Evolutionary conservation across 2,888 invertebrate genomes (phyloP).

Genomic region (Branchellion lobata): DNA sequence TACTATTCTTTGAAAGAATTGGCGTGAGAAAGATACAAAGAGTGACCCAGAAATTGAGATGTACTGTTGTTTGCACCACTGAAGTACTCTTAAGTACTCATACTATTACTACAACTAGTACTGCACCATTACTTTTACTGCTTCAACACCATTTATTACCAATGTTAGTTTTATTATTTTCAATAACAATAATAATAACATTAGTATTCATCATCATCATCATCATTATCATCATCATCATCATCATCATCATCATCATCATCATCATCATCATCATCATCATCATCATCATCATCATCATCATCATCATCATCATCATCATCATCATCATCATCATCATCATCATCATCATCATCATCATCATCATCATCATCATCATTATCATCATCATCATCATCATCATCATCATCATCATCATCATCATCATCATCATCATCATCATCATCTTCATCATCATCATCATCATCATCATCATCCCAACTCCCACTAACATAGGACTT

Average conservation of each 20-base stretch:
- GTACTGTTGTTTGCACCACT: too few species aligned
- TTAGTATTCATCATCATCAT: background rate
- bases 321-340: constrained; percentile 41
- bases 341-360: constrained; percentile 44
- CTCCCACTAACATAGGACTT: too few species aligned
- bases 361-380: constrained; percentile 43
- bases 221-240: constrained; percentile 16
- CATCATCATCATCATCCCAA: too few species aligned
- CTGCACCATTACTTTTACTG: too few species aligned
- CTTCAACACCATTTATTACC: too few species aligned
- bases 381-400: constrained; percentile 43
- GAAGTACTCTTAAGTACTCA: too few species aligned
- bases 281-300: constrained; percentile 42
- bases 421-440: constrained; percentile 43
- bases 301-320: constrained; percentile 43
- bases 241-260: constrained; percentile 41
- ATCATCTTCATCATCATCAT: constrained; percentile 24
- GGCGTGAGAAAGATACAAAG: too few species aligned
- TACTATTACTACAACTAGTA: too few species aligned
- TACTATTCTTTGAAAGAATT: too few species aligned
- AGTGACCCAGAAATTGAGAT: too few species aligned
- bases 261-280: constrained; percentile 29
- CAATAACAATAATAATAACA: background rate
- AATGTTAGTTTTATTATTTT: too few species aligned
- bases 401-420: constrained; percentile 42